Conservation (phyloP, 2,888 invertebrate genomes). For the Aspidiotus rigidus region DNA sequence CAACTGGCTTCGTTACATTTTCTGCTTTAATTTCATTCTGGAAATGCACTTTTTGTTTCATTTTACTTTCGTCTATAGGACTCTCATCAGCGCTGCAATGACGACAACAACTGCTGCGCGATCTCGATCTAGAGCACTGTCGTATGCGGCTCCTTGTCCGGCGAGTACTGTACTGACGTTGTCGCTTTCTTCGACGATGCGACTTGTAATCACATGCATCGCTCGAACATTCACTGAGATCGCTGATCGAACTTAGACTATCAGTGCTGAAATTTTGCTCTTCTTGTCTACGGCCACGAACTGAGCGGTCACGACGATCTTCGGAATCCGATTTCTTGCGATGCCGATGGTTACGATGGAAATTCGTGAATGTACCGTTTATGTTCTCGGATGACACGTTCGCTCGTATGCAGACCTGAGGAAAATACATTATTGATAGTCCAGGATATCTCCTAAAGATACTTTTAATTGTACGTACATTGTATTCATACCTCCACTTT, state of each 20-base stretch:
- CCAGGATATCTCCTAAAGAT: not conserved
- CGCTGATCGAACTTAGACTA: not conserved
- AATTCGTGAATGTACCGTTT: conserved; percentile 6
- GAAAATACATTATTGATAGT: not conserved
- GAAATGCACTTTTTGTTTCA: not conserved
- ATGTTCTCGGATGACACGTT: conserved; percentile 34
- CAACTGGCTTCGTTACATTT: no score
- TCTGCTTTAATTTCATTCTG: not conserved
- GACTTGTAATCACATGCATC: conserved; percentile 16
- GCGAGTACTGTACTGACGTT: not conserved
- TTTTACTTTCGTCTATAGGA: not conserved
- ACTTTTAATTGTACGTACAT: not conserved
- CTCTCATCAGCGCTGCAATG: not conserved
- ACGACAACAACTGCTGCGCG: not conserved
- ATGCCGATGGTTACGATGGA: not conserved
- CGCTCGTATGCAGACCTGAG: conserved; percentile 34
- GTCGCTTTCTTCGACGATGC: conserved; percentile 8
- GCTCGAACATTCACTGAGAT: conserved; percentile 25
- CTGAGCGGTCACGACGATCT: not conserved
- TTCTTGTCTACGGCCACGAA: not conserved
- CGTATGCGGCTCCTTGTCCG: not conserved
- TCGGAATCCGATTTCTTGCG: not conserved
- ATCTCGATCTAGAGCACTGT: conserved; percentile 1
- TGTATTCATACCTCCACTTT: conserved; percentile 22
- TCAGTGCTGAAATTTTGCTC: not conserved